These are phyloP conservation scores for Arbacia lixula DNA, from an alignment of 53 echinoderm and acorn worm species.

Conservation along the genomic window DNA sequence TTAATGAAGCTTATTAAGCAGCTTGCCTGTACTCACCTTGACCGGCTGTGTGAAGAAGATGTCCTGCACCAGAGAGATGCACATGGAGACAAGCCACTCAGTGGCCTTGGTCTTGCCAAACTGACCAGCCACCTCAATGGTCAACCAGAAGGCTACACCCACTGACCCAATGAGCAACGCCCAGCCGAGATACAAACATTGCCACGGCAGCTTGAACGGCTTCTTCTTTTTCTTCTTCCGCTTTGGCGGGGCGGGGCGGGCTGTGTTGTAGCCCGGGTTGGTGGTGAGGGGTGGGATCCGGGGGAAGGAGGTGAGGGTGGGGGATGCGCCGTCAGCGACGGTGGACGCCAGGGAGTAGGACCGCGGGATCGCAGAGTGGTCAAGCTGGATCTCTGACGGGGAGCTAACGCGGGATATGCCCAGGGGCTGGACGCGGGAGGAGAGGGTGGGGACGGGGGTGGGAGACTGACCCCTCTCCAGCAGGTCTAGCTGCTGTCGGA, in stretches of 20 bases:
- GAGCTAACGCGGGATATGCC: constrained; percentile 5
- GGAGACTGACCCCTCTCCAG: constrained; percentile 26
- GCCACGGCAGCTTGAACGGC: constrained; percentile 84
- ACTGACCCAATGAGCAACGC: constrained; percentile 65
- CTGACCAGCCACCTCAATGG: constrained; percentile 89
- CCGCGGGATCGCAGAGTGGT: constrained; percentile 13
- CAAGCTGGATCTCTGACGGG: constrained; percentile 32
- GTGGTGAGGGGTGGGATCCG: not conserved
- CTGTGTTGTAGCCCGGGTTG: constrained; percentile 10
- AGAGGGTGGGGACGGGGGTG: constrained; percentile 22
- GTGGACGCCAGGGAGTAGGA: constrained; percentile 14
- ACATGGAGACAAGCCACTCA: constrained; percentile 93
- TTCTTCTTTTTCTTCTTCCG: constrained; percentile 73
- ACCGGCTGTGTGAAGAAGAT: constrained; percentile 90
- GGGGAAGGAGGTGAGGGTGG: not conserved
- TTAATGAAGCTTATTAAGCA: no score
- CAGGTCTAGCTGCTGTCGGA: constrained; percentile 45
- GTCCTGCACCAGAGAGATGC: constrained; percentile 86
- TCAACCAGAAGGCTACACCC: constrained; percentile 79
- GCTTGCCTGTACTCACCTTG: constrained; percentile 69
- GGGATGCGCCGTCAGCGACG: not conserved
- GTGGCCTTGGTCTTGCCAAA: constrained; percentile 79
- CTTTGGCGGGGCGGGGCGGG: not conserved
- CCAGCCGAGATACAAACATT: constrained; percentile 81
- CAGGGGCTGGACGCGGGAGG: not conserved